Percentiles rank a stretch among this genome's conserved stretches.
phyloP scores from a whole-genome alignment of 2,113 vertebrate species.

The Chloropsis cyanopogon region DNA sequence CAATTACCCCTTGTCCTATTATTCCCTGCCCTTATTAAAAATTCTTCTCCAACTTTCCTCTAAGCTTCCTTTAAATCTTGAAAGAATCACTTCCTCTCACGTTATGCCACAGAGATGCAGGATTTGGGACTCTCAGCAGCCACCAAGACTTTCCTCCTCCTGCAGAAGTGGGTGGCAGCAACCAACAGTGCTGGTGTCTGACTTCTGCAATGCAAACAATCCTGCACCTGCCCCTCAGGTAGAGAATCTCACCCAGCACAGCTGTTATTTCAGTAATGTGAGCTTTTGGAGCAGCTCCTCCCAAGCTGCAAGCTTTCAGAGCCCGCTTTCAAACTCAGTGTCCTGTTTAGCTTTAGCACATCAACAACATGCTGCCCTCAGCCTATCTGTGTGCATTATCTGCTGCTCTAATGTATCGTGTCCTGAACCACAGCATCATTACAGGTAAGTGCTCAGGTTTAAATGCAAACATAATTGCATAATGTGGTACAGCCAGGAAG shows the following conservation, averaged over 20 bases:
- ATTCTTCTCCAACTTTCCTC: not conserved
- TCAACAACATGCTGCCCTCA: conserved; percentile 69
- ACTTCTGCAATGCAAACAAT: accelerated
- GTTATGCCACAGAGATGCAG: accelerated
- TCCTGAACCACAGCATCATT: conserved; percentile 67
- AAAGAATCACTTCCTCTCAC: not conserved
- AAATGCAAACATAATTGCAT: conserved; percentile 80
- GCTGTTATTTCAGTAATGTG: not conserved
- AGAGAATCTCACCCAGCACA: not conserved
- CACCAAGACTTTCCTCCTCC: not conserved
- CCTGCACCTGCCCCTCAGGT: not conserved
- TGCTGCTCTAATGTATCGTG: conserved; percentile 75
- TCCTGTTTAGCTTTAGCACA: conserved; percentile 67
- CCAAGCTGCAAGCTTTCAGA: conserved; percentile 60
- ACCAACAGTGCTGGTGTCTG: not conserved
- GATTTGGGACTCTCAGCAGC: not conserved
- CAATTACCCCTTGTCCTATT: not conserved
- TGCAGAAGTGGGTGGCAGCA: not conserved
- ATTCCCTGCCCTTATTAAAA: not conserved
- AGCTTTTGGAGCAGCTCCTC: not conserved
- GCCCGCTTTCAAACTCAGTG: conserved; percentile 39
- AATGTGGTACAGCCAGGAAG: conserved; percentile 73
- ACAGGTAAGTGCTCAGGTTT: conserved; percentile 77
- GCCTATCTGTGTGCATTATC: conserved; percentile 74
- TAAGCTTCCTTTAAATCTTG: not conserved